These are phyloP conservation scores for Aphaenogaster floridana DNA, from an alignment of 1,140 invertebrate genomes.

Conservation along the genomic window DNA sequence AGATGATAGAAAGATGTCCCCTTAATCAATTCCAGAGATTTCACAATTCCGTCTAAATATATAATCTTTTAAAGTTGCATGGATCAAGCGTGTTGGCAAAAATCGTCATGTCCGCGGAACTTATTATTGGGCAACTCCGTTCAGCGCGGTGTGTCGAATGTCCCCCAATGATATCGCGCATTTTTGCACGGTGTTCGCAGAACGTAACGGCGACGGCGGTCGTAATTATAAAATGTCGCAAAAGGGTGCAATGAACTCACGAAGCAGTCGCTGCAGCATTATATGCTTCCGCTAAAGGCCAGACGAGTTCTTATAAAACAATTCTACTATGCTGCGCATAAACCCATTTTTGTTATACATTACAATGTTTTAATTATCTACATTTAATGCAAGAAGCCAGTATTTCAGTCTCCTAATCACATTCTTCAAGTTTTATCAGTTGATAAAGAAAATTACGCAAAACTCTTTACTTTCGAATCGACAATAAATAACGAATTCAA, in stretches of 20 bases:
- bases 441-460: not conserved
- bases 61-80: constrained; percentile 9
- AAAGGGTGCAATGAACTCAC: constrained; percentile 80
- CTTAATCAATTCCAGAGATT: not conserved
- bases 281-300: constrained; percentile 59
- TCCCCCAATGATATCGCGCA: constrained; percentile 78
- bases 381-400: not conserved
- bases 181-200: constrained; percentile 80
- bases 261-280: constrained; percentile 49
- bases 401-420: not conserved
- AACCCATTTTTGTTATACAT: not conserved
- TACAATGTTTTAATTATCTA: not conserved
- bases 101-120: constrained; percentile 52
- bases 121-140: constrained; percentile 66
- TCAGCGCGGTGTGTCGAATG: constrained; percentile 79
- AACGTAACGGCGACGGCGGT: constrained; percentile 74
- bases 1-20: not conserved
- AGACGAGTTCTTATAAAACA: constrained; percentile 72
- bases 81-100: constrained; percentile 57
- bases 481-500: not conserved
- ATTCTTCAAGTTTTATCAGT: not conserved
- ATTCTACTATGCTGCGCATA: constrained; percentile 18
- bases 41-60: constrained; percentile 5
- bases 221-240: constrained; percentile 83
- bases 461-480: not conserved